These are phyloP conservation scores for Oreohelix idahoensis DNA, from an alignment of 1,140 invertebrate genomes.

Conservation along the genomic window DNA sequence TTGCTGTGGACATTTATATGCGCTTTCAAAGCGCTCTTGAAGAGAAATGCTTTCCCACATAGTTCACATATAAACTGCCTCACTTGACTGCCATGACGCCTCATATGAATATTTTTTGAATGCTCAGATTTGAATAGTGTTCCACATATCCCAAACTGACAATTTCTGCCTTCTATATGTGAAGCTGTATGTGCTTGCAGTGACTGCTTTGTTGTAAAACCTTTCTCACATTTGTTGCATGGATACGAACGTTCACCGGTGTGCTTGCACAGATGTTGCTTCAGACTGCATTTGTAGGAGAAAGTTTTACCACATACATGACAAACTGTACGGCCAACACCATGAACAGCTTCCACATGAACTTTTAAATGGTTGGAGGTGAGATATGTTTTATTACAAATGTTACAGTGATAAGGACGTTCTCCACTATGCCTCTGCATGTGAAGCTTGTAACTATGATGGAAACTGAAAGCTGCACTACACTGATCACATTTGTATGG, in stretches of 20 bases:
- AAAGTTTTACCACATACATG: conserved; percentile 80
- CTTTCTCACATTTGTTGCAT: conserved; percentile 83
- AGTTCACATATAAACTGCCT: conserved; percentile 40
- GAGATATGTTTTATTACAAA: conserved; percentile 73
- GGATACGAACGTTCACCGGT: conserved; percentile 85
- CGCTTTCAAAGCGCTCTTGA: conserved; percentile 21
- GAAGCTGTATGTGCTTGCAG: conserved; percentile 79
- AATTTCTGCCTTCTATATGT: conserved; percentile 65
- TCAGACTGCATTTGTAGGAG: conserved; percentile 90
- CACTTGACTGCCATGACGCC: conserved; percentile 9
- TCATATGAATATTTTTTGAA: conserved; percentile 24
- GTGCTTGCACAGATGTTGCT: conserved; percentile 86
- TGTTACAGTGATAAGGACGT: conserved; percentile 75
- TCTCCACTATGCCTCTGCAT: conserved; percentile 74
- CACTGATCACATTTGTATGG: conserved; percentile 77
- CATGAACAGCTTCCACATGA: conserved; percentile 61
- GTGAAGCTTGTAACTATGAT: conserved; percentile 75
- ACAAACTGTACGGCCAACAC: conserved; percentile 57
- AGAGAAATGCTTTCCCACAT: conserved; percentile 39
- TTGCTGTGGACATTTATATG: conserved; percentile 43
- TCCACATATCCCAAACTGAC: conserved; percentile 57
- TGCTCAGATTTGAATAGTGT: conserved; percentile 51
- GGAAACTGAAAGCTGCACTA: conserved; percentile 76
- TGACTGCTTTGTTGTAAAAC: conserved; percentile 91
- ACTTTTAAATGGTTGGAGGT: conserved; percentile 64